Base-by-base conservation (phyloP, 2,797 vertebrate species). In the Typhlichthys eigenmanni region DNA sequence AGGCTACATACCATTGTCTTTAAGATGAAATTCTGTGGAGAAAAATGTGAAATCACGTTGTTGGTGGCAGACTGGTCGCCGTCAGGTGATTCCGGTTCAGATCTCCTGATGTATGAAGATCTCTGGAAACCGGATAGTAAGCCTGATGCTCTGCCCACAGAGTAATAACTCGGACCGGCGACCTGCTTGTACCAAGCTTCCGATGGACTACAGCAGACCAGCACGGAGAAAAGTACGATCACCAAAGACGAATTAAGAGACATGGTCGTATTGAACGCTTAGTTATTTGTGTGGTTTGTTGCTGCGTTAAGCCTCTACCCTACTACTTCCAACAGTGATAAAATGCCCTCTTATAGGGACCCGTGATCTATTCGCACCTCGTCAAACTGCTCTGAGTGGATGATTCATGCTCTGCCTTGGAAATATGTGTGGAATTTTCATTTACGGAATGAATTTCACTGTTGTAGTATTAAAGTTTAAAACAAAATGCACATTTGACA, bases 111-210 rank as follows among this genome's bases (percentile, higher is more conserved):
- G 48, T 82, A 81, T 0, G 91, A 87, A 0, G 90, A 89, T 71
- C 88, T 86, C 49, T 88, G 89, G 82, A 91, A 88, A 0, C 91
- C 85, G 2, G 94, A 91, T 65, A 96, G 89, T 68, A 95, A 87
- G n/a, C 94, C 94, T 3, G 93, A 92, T 8, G 95, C 94, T 43
- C 94, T 88, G 49, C 94, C 94, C 75, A 94, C 94, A 0, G 93
- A 93, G 81, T 91, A 92, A 83, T 82, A 91, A 66, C 71, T 88
- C 0, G 91, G 92, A 2, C 92, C 90, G 0, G 90, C 80, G 7
- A 88, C 69, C 55, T 88, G 93, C 71, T 88, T 92, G 92, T 94
- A 94, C 94, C 95, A 91, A 0, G 89, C 93, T 10, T 86, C 79
- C 5, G 85, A 68, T 0, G 83, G 90, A 54, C 78, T 55, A 73